Base-by-base conservation (phyloP, 2,888 invertebrate species). In the Laspeyria flexula region DNA sequence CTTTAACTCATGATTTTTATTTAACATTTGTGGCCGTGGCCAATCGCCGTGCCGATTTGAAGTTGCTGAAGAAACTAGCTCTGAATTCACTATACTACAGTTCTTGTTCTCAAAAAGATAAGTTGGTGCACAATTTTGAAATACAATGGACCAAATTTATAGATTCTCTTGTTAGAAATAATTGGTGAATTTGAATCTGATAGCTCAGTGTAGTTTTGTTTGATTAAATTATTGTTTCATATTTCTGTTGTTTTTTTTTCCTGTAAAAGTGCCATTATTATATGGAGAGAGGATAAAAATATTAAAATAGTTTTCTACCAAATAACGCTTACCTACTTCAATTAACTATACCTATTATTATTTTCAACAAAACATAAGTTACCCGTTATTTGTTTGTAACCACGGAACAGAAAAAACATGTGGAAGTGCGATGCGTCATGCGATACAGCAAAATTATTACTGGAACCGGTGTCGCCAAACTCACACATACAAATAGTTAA, bases 21-120 rank as follows among this genome's bases (percentile, higher is more conserved):
- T 93, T 96, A 12, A 94, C 95, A 0, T 97, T 97, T 69, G 88
- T 97, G 75, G 96, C 95, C 0, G 94, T 97, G 35, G 95, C 96
- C 6, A 95, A 96, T 29, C 88, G 93, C 15, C 93, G 93, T 45
- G 93, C 95, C 0, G 97, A 96, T 71, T 78, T 97, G 40, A 93
- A 93, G 46, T 85, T 96, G n/a, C 83, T 97, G 15, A 97, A 97
- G 75, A 94, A 95, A 65, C 80, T 97, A 30, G 96, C 96, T 0
- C 73, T 95, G 6, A 96, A 97, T 78, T 97, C 97, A 0, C 86
- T 97, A 11, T 84, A 89, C 15, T 96, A 95, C 73, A 96, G 96
- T 70, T 92, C 94, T 0, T 42, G 29, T 12, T 7, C 25, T 27
- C 21, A 38, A 7, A 51, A 51, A 31, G 81, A 88, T 48, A 83